Percentiles rank a stretch among this genome's conserved stretches.
Evolutionary conservation across 2,113 vertebrate species (phyloP).

Genomic region (Peromyscus polionotus): DNA sequence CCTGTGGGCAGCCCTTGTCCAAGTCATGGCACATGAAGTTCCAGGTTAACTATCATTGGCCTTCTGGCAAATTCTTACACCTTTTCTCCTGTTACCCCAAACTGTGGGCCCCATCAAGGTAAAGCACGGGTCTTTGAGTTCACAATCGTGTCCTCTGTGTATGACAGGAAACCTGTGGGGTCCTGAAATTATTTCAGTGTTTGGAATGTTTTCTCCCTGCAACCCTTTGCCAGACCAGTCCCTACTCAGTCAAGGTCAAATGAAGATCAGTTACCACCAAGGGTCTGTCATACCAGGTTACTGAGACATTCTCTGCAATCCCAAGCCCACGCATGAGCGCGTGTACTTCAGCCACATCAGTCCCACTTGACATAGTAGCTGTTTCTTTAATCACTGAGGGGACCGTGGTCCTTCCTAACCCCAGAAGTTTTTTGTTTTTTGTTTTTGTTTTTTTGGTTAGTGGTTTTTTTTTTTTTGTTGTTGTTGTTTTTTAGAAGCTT

Average conservation of each 20-base stretch:
- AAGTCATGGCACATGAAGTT: neutral
- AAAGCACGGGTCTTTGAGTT: neutral
- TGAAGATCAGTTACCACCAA: neutral
- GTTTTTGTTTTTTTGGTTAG: neutral
- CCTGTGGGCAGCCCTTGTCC: neutral
- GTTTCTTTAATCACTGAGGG: neutral
- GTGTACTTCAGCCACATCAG: rapidly evolving
- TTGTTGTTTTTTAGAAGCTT: neutral
- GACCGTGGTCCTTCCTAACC: neutral
- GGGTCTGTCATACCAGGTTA: neutral
- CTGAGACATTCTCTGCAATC: neutral
- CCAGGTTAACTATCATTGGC: neutral
- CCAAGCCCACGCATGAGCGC: neutral
- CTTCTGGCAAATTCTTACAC: neutral
- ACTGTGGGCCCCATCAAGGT: neutral
- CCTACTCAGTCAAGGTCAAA: neutral
- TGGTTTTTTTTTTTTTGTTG: too few relatives aligned
- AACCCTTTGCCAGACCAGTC: neutral
- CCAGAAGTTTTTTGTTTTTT: neutral
- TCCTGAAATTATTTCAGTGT: neutral
- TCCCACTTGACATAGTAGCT: rapidly evolving
- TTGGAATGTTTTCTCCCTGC: neutral
- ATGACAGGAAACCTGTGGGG: neutral
- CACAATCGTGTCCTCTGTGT: neutral
- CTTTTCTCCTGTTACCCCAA: neutral